phyloP scores from a whole-genome alignment of 2,797 vertebrate species.

The Chaetodon trifasciatus region DNA sequence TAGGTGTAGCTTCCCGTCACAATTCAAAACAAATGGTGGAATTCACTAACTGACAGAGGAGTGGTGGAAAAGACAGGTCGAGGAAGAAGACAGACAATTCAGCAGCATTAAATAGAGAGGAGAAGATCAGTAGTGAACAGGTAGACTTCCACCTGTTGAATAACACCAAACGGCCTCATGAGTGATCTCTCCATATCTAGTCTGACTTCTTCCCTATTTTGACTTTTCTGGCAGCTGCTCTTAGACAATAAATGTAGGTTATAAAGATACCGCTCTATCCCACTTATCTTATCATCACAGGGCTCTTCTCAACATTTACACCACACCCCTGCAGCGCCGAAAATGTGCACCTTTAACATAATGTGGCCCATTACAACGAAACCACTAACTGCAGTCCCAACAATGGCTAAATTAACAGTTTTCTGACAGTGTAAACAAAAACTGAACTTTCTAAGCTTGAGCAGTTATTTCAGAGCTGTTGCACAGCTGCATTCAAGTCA shows the following conservation, averaged over 20 bases:
- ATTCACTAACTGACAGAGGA: constrained; percentile 3
- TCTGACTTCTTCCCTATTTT: constrained; percentile 47
- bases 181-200: constrained; percentile 37
- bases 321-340: not conserved
- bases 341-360: not conserved
- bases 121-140: not conserved
- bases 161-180: not conserved
- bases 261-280: constrained; percentile 35
- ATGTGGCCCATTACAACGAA: not conserved
- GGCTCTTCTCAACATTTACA: constrained; percentile 13
- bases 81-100: not conserved
- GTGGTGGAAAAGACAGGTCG: not conserved
- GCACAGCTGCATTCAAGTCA: not conserved
- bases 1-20: constrained; percentile 15
- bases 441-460: not conserved
- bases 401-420: not conserved
- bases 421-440: not conserved
- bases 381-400: not conserved
- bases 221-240: constrained; percentile 34
- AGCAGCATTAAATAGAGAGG: not conserved
- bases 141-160: constrained; percentile 21
- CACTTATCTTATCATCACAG: constrained; percentile 42
- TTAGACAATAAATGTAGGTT: constrained; percentile 30
- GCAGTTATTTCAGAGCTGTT: not conserved
- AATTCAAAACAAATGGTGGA: constrained; percentile 48